Evolutionary conservation across 2,888 invertebrate species (phyloP).

Genomic region (Drosophila anomalata): DNA sequence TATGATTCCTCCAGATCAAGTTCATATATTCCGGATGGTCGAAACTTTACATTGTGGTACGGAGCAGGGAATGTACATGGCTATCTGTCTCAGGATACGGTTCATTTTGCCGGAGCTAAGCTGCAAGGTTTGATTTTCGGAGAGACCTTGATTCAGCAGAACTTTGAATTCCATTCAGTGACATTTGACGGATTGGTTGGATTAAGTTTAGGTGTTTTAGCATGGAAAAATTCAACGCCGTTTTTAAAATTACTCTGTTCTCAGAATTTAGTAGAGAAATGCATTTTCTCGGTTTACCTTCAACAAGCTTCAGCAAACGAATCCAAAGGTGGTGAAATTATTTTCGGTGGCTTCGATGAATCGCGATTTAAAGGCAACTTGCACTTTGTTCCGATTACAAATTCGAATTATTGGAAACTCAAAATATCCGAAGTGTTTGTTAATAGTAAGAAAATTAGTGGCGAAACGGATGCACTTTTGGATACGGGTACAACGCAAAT

Average conservation of each 20-base stretch:
- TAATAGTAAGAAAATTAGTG: slow-evolving; percentile 3
- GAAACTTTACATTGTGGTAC: slow-evolving; percentile 94
- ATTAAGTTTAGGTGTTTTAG: slow-evolving; percentile 41
- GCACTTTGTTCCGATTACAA: slow-evolving; percentile 47
- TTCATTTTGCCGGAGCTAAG: slow-evolving; percentile 32
- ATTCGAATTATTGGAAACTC: slow-evolving; percentile 49
- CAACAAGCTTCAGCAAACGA: slow-evolving; percentile 1
- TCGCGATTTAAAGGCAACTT: slow-evolving; percentile 42
- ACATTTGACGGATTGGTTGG: slow-evolving; percentile 64
- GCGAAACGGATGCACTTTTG: slow-evolving; percentile 39
- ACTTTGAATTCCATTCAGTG: slow-evolving; percentile 35
- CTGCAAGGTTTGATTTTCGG: slow-evolving; percentile 51
- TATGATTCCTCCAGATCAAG: slow-evolving; percentile 93
- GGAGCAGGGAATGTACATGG: slow-evolving; percentile 97
- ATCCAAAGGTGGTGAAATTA: slow-evolving; percentile 53
- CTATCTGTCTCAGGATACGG: slow-evolving; percentile 93
- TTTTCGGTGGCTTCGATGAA: slow-evolving; percentile 52
- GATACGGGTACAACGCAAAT: slow-evolving; percentile 63
- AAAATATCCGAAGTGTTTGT: slow-evolving; percentile 39
- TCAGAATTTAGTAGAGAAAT: slow-evolving; percentile 21
- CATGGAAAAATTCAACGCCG: slow-evolving; percentile 44
- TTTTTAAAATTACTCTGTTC: slow-evolving; percentile 51
- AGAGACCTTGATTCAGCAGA: slow-evolving; percentile 44
- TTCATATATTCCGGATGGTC: slow-evolving; percentile 94
- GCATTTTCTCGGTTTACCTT: slow-evolving; percentile 60